A percentile compares a stretch with the other conserved stretches of the same genome.
These are phyloP conservation scores for Myrmecophaga tridactyla DNA, from an alignment of 2,113 vertebrate species.

Conservation along the genomic window DNA sequence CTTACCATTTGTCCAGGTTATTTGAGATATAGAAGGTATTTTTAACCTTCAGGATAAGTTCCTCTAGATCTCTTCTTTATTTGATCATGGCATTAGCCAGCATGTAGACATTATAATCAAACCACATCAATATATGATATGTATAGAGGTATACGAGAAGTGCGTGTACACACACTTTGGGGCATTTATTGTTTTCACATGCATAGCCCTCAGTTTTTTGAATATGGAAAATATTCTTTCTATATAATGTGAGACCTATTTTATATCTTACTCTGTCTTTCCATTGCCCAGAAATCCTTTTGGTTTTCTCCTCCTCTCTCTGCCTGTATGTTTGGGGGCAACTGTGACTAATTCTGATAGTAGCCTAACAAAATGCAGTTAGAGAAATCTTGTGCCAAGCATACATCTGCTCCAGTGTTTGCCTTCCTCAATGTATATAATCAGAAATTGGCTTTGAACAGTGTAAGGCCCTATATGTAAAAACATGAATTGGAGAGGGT, in stretches of 20 bases:
- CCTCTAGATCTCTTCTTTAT: neutral
- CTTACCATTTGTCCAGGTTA: neutral
- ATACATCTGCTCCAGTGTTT: neutral
- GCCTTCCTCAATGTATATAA: neutral
- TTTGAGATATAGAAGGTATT: too few relatives aligned
- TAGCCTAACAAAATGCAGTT: conserved; percentile 43
- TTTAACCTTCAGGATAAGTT: neutral
- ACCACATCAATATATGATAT: accelerated
- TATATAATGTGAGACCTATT: neutral
- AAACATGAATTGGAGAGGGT: neutral
- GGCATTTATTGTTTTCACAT: neutral
- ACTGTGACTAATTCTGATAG: conserved; percentile 27
- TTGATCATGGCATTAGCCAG: neutral
- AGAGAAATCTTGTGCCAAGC: conserved; percentile 4
- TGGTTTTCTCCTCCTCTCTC: neutral
- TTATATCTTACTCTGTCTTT: neutral
- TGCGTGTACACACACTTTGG: neutral
- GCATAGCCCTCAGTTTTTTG: neutral
- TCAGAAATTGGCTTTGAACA: conserved; percentile 41
- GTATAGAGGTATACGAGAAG: neutral
- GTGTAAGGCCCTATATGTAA: accelerated
- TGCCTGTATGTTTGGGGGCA: neutral
- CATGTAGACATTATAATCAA: neutral
- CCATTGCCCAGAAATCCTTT: neutral
- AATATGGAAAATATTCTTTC: neutral